Base-by-base conservation (phyloP, 2,888 invertebrate species). In the Ophion ventricosus region DNA sequence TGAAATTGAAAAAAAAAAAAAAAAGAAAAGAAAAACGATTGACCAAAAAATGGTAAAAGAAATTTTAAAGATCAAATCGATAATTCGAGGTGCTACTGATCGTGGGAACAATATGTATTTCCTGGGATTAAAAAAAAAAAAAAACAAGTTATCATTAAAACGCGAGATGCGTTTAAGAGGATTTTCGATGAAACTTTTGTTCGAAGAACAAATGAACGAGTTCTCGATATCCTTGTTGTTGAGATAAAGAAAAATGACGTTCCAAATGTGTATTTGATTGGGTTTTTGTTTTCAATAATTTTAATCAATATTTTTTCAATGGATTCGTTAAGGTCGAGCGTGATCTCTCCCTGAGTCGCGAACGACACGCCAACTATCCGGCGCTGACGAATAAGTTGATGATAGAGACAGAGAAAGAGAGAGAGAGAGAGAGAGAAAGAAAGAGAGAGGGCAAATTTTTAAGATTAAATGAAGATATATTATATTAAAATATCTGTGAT, bases 401-500 rank as follows among this genome's bases (percentile, higher is more conserved):
- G 89, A 84, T 64, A 80, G 77, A 79, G n/a, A 64, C 14, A 35
- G 35, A 64, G n/a, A 64, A 14, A 61, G 25, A 61, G 11, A 25
- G 61, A 23, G 20, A 59, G 20, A 61, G 11, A 43, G 23, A 66
- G 4, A 23, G 11, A 66, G 11, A 87, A 88, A 87, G 87, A 87
- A 84, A 90, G 89, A 40, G 66, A 82, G 82, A 80, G 83, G 90
- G 90, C 82, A 91, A 91, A 91, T 90, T 91, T 92, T 92, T 92
- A 92, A 91, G 90, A 91, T 91, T 91, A 91, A 89, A 86, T 91
- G 90, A 92, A 91, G 89, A 92, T 92, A 92, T 93, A 93, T 92
- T 92, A 93, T 93, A 93, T 93, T 93, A 93, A 93, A 93, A 93
- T 93, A 93, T 93, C 93, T 93, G 93, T 93, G 93, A 93, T 93